Conservation (phyloP, 2,888 invertebrate species). For the Bombylius major region DNA sequence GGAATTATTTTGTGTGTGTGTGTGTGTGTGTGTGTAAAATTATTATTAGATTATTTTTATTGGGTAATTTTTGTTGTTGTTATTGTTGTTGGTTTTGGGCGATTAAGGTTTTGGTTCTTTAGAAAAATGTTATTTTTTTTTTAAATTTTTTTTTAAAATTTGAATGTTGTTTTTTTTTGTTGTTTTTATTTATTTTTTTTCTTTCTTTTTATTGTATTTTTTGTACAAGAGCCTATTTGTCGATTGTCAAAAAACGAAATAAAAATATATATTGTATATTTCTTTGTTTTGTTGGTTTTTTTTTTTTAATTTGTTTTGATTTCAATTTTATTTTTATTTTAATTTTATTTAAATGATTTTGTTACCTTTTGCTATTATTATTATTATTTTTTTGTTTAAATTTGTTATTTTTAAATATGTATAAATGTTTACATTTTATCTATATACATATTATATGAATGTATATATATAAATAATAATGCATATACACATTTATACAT, state of each 20-base stretch:
- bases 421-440: constrained; percentile 4
- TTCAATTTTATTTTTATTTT: constrained; percentile 2
- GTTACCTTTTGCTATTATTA: background rate
- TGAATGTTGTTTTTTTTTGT: constrained; percentile 13
- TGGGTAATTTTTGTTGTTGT: too few species aligned
- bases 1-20: too few species aligned
- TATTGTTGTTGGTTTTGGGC: too few species aligned
- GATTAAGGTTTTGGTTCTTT: too few species aligned
- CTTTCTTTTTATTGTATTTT: constrained; percentile 16
- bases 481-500: constrained; percentile 14
- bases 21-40: too few species aligned
- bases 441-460: constrained; percentile 15
- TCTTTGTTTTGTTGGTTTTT: background rate
- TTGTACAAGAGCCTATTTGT: constrained; percentile 39
- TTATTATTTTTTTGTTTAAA: background rate
- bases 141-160: constrained; percentile 15
- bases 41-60: too few species aligned
- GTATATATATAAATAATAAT: constrained; percentile 16
- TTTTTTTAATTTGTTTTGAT: background rate
- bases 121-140: constrained; percentile 6
- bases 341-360: constrained; percentile 6
- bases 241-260: constrained; percentile 39
- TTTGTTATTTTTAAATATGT: background rate
- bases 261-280: constrained; percentile 19
- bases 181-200: constrained; percentile 2